Conservation (phyloP, 1,140 invertebrate species). For the Leptinotarsa lineolata region DNA sequence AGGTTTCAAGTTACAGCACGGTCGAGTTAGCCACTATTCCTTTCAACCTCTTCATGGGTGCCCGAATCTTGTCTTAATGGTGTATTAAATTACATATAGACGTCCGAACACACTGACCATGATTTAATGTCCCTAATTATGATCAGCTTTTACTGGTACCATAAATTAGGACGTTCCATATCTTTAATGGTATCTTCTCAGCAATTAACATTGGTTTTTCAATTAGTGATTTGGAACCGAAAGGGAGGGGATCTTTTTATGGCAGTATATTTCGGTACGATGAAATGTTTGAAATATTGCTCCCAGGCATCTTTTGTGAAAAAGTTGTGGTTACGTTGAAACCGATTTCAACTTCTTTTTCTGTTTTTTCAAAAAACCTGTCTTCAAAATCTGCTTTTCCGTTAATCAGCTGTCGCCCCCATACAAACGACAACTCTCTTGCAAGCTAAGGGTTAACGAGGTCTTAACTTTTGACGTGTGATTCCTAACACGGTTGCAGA, state of each 20-base stretch:
- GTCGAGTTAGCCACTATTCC: conserved; percentile 33
- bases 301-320: too few species aligned
- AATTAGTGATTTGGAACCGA: conserved; percentile 12
- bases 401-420: too few species aligned
- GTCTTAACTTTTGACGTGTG: too few species aligned
- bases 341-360: too few species aligned
- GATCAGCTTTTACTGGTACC: conserved; percentile 1
- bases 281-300: not conserved
- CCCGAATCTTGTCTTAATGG: conserved; percentile 34
- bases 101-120: conserved; percentile 32
- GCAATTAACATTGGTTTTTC: not conserved
- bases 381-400: too few species aligned
- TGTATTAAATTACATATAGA: conserved; percentile 40
- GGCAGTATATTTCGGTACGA: not conserved
- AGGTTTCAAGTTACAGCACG: conserved; percentile 44
- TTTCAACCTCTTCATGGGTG: not conserved
- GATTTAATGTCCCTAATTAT: conserved; percentile 37
- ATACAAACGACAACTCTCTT: too few species aligned
- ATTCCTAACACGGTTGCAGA: too few species aligned
- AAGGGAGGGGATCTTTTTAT: not conserved
- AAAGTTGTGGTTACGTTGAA: too few species aligned
- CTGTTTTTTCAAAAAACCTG: too few species aligned
- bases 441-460: too few species aligned
- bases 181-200: conserved; percentile 4
- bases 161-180: conserved; percentile 14